phyloP scores from a whole-genome alignment of 2,797 vertebrate species.

The Phaenicophaeus curvirostris region DNA sequence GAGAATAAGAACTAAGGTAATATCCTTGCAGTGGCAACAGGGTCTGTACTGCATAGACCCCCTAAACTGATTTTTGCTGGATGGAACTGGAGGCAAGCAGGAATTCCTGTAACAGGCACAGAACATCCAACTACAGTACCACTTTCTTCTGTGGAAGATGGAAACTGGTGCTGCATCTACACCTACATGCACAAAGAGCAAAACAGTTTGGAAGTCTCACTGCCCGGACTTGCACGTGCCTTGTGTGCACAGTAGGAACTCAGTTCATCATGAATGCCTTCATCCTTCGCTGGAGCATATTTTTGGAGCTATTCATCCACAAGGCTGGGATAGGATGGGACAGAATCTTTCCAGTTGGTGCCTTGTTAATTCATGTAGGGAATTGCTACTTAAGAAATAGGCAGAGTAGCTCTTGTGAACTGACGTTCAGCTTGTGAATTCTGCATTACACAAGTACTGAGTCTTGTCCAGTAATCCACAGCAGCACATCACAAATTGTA shows the following conservation, averaged over 20 bases:
- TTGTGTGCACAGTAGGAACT: neutral
- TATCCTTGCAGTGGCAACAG: neutral
- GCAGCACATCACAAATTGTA: constrained; percentile 48
- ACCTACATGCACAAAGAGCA: neutral
- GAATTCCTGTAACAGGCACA: neutral
- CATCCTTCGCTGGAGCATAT: neutral
- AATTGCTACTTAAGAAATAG: neutral
- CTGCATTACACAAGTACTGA: constrained; percentile 5
- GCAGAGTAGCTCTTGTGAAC: neutral
- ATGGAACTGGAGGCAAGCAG: neutral
- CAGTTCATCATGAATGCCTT: neutral
- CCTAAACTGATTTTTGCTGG: neutral
- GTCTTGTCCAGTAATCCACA: constrained; percentile 27
- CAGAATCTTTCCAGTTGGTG: neutral
- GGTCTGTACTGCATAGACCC: neutral
- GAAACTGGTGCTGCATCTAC: neutral
- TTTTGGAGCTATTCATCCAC: neutral
- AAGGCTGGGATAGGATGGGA: neutral
- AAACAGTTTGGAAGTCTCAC: neutral
- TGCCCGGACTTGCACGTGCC: neutral
- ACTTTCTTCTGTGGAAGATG: neutral
- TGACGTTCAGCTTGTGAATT: neutral
- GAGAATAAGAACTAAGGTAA: neutral
- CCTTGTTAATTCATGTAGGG: neutral
- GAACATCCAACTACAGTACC: neutral